Percentiles rank a stretch among this genome's conserved stretches.
phyloP scores from a whole-genome alignment of 2,797 vertebrate genomes.

The Amblyraja radiata region DNA sequence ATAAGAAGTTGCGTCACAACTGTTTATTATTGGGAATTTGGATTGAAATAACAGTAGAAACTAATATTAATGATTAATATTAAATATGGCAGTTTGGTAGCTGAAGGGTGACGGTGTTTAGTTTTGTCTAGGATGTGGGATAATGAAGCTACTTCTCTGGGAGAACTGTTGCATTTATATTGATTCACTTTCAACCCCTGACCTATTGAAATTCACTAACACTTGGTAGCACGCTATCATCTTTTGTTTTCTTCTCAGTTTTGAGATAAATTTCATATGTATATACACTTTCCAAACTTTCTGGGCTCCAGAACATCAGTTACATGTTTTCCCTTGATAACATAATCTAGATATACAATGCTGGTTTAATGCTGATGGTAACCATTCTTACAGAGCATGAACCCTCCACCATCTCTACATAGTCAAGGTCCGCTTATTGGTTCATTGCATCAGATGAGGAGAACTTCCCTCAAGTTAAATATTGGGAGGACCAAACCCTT shows the following conservation, averaged over 20 bases:
- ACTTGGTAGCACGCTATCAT: no score
- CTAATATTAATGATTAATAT: not conserved
- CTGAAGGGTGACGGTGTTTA: not conserved
- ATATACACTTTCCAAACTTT: no score
- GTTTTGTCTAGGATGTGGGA: not conserved
- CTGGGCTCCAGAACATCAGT: no score
- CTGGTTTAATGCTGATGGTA: no score
- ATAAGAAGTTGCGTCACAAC: not conserved
- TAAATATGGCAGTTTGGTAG: not conserved
- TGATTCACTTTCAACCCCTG: not conserved
- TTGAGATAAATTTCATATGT: not conserved
- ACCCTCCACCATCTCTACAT: no score
- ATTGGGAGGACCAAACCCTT: no score
- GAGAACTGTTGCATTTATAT: not conserved
- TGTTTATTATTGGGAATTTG: not conserved
- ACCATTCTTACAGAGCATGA: no score
- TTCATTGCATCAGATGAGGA: no score
- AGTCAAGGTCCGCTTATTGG: no score
- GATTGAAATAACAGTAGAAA: not conserved
- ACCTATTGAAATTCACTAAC: not conserved
- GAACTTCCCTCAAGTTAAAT: no score
- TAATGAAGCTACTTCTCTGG: not conserved
- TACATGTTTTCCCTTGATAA: no score
- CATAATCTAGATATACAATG: no score
- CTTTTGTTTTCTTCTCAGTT: not conserved